A percentile compares a stretch with the other conserved stretches of the same genome.
These are phyloP conservation scores for Andrena haemorrhoa DNA, from an alignment of 2,888 invertebrate species.

Conservation along the genomic window DNA sequence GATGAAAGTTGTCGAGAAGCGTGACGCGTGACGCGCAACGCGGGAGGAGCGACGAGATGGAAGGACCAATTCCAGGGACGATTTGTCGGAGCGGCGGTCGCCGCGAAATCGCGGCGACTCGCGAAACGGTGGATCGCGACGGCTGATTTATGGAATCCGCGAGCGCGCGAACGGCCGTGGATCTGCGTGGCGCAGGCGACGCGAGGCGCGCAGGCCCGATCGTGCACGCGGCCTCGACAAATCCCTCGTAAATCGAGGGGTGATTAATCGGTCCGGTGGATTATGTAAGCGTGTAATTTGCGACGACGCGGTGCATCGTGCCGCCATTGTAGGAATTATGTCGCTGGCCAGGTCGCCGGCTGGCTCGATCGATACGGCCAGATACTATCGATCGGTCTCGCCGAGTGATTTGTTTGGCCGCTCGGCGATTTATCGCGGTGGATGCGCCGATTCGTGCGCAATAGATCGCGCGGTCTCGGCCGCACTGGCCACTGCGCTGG, in stretches of 20 bases:
- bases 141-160: slow-evolving; percentile 71
- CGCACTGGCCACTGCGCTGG: background rate
- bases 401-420: slow-evolving; percentile 75
- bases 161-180: slow-evolving; percentile 12
- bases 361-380: slow-evolving; percentile 56
- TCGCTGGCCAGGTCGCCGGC: slow-evolving; percentile 40
- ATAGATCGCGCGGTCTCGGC: slow-evolving; percentile 71
- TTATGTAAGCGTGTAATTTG: slow-evolving; percentile 77
- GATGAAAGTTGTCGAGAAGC: background rate
- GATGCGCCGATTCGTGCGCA: slow-evolving; percentile 66
- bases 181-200: too few species aligned
- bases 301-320: slow-evolving; percentile 49
- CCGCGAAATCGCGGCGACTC: slow-evolving; percentile 18
- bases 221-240: slow-evolving; percentile 45
- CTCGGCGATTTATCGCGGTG: slow-evolving; percentile 62
- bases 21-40: background rate
- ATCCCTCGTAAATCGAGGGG: slow-evolving; percentile 76
- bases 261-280: slow-evolving; percentile 79
- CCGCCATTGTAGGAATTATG: slow-evolving; percentile 67
- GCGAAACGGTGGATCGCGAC: slow-evolving; percentile 11
- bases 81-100: background rate
- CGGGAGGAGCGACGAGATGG: background rate
- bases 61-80: slow-evolving; percentile 4
- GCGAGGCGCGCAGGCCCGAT: background rate
- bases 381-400: slow-evolving; percentile 71